Evolutionary conservation across 2,888 invertebrate species (phyloP).

Genomic region (Cataglyphis livida): DNA sequence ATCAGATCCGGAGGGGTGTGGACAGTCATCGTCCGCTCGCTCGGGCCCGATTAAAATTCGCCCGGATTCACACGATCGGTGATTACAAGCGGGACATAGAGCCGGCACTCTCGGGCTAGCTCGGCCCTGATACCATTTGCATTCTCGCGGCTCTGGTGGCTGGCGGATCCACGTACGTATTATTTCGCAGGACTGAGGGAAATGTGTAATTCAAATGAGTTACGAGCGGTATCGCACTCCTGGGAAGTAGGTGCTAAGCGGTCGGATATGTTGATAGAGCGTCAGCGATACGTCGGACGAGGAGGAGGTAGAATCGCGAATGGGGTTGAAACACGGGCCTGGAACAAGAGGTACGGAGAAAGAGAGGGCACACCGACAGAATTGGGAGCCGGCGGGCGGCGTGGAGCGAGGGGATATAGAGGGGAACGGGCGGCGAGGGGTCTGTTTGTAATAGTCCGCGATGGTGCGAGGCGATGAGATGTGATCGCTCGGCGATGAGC

Average conservation of each 20-base stretch:
- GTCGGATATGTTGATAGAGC: slow-evolving; percentile 85
- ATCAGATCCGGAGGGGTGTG: slow-evolving; percentile 61
- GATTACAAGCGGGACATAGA: slow-evolving; percentile 62
- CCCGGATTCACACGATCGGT: slow-evolving; percentile 61
- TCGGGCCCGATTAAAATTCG: slow-evolving; percentile 61
- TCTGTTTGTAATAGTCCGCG: slow-evolving; percentile 83
- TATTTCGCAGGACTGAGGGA: slow-evolving; percentile 80
- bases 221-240: slow-evolving; percentile 85
- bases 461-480: slow-evolving; percentile 85
- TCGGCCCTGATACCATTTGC: slow-evolving; percentile 63
- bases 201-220: slow-evolving; percentile 86
- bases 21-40: slow-evolving; percentile 47
- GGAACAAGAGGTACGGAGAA: slow-evolving; percentile 45
- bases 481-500: slow-evolving; percentile 85
- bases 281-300: slow-evolving; percentile 78
- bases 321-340: slow-evolving; percentile 75
- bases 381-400: slow-evolving; percentile 8
- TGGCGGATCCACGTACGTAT: slow-evolving; percentile 71
- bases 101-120: slow-evolving; percentile 15
- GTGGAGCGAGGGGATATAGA: slow-evolving; percentile 59
- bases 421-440: slow-evolving; percentile 74
- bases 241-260: slow-evolving; percentile 86
- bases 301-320: slow-evolving; percentile 79
- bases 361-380: slow-evolving; percentile 51
- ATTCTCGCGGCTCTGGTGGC: slow-evolving; percentile 51